A percentile compares a stretch with the other conserved stretches of the same genome.
phyloP scores from a whole-genome alignment of 2,888 invertebrate species.

The Chymomyza caudatula region DNA sequence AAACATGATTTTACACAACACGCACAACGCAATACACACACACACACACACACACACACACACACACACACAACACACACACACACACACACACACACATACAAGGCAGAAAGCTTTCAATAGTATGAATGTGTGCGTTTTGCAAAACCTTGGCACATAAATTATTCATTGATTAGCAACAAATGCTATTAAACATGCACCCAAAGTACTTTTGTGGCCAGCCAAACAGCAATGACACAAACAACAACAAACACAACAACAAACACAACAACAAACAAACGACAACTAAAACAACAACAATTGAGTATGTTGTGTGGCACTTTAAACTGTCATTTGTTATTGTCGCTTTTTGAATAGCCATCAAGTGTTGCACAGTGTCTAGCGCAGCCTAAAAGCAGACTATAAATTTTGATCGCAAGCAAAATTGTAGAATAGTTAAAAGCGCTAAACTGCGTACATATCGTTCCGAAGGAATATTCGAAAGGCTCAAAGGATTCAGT shows the following conservation, averaged over 20 bases:
- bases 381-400: constrained; percentile 42
- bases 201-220: constrained; percentile 46
- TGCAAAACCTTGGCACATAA: constrained; percentile 64
- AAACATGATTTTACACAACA: constrained; percentile 41
- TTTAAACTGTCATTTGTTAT: constrained; percentile 67
- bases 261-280: background rate
- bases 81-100: background rate
- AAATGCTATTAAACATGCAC: constrained; percentile 70
- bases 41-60: background rate
- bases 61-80: constrained; percentile 4
- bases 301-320: constrained; percentile 25
- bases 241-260: background rate
- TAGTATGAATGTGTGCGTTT: constrained; percentile 7
- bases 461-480: background rate
- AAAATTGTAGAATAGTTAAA: constrained; percentile 45
- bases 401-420: constrained; percentile 56
- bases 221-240: background rate
- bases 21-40: constrained; percentile 6
- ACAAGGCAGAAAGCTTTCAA: too few species aligned
- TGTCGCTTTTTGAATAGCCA: background rate
- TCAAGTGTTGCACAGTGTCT: background rate
- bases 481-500: background rate
- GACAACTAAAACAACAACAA: background rate
- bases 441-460: constrained; percentile 70
- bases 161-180: constrained; percentile 75